A percentile compares a stretch with the other conserved stretches of the same genome.
Evolutionary conservation across 2,888 invertebrate genomes (phyloP).

Genomic region (Ochropleura plecta): DNA sequence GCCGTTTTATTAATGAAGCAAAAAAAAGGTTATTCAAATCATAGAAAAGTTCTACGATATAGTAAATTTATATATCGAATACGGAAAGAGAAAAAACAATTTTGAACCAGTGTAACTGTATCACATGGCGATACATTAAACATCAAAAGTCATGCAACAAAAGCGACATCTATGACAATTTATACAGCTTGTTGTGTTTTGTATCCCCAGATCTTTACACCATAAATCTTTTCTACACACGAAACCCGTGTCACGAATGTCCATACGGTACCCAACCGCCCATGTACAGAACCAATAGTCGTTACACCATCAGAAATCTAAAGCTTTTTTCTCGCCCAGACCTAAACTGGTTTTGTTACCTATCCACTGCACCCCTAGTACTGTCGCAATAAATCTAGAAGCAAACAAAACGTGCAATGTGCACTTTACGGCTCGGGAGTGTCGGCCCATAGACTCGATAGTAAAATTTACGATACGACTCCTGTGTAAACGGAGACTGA

Average conservation of each 20-base stretch:
- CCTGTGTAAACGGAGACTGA: slow-evolving; percentile 62
- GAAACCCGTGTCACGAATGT: slow-evolving; percentile 26
- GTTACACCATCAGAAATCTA: slow-evolving; percentile 39
- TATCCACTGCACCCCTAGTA: slow-evolving; percentile 61
- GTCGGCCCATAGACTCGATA: slow-evolving; percentile 68
- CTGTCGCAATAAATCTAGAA: slow-evolving; percentile 67
- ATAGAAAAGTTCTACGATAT: neutral
- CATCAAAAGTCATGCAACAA: neutral
- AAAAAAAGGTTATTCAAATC: neutral
- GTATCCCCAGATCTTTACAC: neutral
- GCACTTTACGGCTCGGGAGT: slow-evolving; percentile 70
- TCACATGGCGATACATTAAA: neutral
- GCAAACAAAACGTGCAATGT: slow-evolving; percentile 73
- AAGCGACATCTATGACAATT: neutral
- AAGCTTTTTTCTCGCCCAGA: slow-evolving; percentile 18
- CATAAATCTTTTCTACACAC: slow-evolving; percentile 42
- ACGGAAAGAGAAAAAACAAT: neutral
- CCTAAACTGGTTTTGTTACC: slow-evolving; percentile 39
- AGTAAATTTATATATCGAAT: neutral
- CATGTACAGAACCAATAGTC: slow-evolving; percentile 21
- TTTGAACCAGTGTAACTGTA: neutral
- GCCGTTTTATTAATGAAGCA: no score
- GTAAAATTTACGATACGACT: slow-evolving; percentile 76
- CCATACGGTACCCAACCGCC: slow-evolving; percentile 24
- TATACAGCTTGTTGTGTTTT: slow-evolving; percentile 9